Percentiles rank a stretch among this genome's conserved stretches.
These are phyloP conservation scores for Nymphalis c-album DNA, from an alignment of 2,888 invertebrate genomes.

Conservation along the genomic window DNA sequence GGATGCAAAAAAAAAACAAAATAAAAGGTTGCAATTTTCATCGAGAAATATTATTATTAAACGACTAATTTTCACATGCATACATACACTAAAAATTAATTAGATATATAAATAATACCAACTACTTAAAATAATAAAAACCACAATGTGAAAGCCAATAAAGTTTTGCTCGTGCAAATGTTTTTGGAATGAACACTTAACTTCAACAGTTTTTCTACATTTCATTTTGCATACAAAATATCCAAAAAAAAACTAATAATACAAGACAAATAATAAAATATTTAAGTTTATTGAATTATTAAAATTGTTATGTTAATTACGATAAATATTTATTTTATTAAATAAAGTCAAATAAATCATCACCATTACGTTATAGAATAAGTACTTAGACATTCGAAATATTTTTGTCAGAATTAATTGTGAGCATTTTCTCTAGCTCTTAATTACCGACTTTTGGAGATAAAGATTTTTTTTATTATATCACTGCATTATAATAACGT, in stretches of 20 bases:
- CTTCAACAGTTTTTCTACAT: background rate
- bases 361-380: background rate
- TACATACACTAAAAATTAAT: too few species aligned
- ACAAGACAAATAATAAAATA: background rate
- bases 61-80: too few species aligned
- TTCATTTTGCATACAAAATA: background rate
- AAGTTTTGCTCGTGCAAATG: too few species aligned
- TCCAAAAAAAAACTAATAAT: background rate
- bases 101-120: too few species aligned
- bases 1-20: too few species aligned
- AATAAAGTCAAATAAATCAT: background rate
- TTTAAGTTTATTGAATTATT: background rate
- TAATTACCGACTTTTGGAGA: constrained; percentile 21
- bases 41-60: too few species aligned
- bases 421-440: constrained; percentile 15
- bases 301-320: background rate
- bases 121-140: too few species aligned
- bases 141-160: too few species aligned
- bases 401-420: constrained; percentile 15
- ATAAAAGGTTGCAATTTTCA: too few species aligned
- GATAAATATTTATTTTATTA: background rate
- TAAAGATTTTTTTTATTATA: constrained; percentile 2
- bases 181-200: too few species aligned
- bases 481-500: constrained; percentile 30
- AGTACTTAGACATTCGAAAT: constrained; percentile 15